Percentiles rank a stretch among this genome's conserved stretches.
Evolutionary conservation across 2,797 vertebrate genomes (phyloP).

Genomic region (Capromys pilorides): DNA sequence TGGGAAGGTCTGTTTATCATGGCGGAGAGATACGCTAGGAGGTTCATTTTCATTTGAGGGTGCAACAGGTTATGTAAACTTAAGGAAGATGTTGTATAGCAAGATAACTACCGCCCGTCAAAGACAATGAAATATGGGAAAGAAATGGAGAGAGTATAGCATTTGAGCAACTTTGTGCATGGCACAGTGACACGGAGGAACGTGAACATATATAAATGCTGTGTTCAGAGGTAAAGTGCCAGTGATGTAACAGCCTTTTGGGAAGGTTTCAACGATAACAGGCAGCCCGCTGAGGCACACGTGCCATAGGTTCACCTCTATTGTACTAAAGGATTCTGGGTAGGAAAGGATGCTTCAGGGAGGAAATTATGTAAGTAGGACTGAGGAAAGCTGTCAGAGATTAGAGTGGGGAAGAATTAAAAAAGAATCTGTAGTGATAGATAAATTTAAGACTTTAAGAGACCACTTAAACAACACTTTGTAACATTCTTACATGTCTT

Average conservation of each 20-base stretch:
- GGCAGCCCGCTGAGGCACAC: neutral
- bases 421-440: neutral
- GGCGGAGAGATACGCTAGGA: neutral
- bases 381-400: neutral
- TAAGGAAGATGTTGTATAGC: neutral
- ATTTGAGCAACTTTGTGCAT: neutral
- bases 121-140: neutral
- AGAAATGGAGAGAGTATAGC: neutral
- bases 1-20: neutral
- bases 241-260: neutral
- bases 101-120: too few species aligned
- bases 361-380: neutral
- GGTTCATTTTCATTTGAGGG: neutral
- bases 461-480: neutral
- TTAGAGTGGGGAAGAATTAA: neutral
- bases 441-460: slow-evolving; percentile 1
- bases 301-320: neutral
- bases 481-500: neutral
- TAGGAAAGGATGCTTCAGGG: neutral
- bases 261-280: neutral
- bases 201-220: neutral
- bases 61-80: neutral
- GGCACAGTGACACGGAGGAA: neutral
- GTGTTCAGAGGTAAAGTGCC: neutral
- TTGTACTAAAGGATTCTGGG: neutral